Evolutionary conservation across 2,888 invertebrate genomes (phyloP), one percentile per base, ranked within the genome.

Genomic region (Drosophila neonasuta): DNA sequence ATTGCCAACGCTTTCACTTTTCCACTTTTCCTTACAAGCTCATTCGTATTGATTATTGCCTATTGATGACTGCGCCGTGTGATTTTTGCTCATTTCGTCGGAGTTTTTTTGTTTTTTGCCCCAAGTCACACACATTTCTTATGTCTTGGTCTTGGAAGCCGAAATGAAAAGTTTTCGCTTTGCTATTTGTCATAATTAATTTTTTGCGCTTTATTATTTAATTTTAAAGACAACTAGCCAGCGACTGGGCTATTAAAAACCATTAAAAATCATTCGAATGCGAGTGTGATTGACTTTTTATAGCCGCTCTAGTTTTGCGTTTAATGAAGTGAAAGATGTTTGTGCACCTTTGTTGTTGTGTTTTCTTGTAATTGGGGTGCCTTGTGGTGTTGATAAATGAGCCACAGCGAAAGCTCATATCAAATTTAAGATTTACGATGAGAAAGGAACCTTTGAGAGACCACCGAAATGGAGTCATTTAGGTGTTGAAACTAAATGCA

Each of bases 121-220:
- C 49, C 48, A 17, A 42, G 20, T 42, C 13, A 45, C 45, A 51
- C 50, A 32, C 41, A 42, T 44, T 56, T 64, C 34, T 57, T 59
- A 41, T 56, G 45, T 8, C 17, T 48, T 9, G 10, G 15, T 36
- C 11, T 24, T 56, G 50, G 48, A 30, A 32, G 57, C 10, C 59
- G 68, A 83, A 86, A 86, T 69, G 75, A 86, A 84, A 76, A 76
- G 79, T 81, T 86, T 86, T 75, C 60, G 85, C 70, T 70, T 65
- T 48, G 58, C 71, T 60, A 86, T 81, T 86, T 86, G 87, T 78
- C 85, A 85, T 86, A 84, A 81, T 81, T 81, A 81, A 72, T 66
- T 86, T 77, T 66, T 58, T 71, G 69, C 66, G 74, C 78, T 71
- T 66, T 77, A 77, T 74, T 77, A 74, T 77, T 83, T 80, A 68